Percentiles rank a stretch among this genome's conserved stretches.
These are phyloP conservation scores for Drosophila longiperda DNA, from an alignment of 2,888 invertebrate genomes.

Conservation along the genomic window DNA sequence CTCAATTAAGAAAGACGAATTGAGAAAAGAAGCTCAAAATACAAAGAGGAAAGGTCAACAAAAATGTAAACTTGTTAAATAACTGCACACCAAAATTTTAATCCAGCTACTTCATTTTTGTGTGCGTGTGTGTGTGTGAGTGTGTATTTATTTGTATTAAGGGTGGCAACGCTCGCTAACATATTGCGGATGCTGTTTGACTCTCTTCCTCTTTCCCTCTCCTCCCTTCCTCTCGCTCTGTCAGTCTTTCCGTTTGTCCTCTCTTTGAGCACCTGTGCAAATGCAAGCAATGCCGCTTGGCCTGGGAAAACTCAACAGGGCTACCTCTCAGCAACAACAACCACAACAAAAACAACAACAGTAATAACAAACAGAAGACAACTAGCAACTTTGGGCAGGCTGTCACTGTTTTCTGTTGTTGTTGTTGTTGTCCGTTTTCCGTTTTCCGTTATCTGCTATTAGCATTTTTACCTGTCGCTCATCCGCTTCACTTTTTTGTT, in stretches of 20 bases:
- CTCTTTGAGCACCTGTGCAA: constrained; percentile 51
- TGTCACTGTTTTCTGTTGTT: constrained; percentile 33
- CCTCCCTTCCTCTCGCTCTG: not conserved
- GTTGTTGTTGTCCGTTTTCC: constrained; percentile 32
- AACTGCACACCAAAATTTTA: not conserved
- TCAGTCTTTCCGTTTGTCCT: constrained; percentile 1
- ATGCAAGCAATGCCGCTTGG: constrained; percentile 35
- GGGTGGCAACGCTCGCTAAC: constrained; percentile 23
- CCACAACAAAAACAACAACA: constrained; percentile 5
- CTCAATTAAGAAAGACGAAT: not conserved
- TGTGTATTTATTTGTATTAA: constrained; percentile 2
- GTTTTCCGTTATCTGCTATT: constrained; percentile 66
- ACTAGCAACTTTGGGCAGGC: constrained; percentile 37
- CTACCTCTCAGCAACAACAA: constrained; percentile 30
- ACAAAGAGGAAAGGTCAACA: not conserved
- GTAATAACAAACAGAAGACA: constrained; percentile 13
- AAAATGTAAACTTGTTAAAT: not conserved
- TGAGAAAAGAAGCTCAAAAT: not conserved
- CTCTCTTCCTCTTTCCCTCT: not conserved
- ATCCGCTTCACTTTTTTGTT: constrained; percentile 50
- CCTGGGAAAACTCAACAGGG: constrained; percentile 56
- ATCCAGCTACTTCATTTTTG: not conserved
- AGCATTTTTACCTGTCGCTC: constrained; percentile 70
- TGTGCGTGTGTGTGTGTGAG: not conserved
- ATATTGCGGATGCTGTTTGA: constrained; percentile 25